A percentile compares a stretch with the other conserved stretches of the same genome.
Evolutionary conservation across 2,797 vertebrate genomes (phyloP).

Genomic region (Emydoidea blandingii): DNA sequence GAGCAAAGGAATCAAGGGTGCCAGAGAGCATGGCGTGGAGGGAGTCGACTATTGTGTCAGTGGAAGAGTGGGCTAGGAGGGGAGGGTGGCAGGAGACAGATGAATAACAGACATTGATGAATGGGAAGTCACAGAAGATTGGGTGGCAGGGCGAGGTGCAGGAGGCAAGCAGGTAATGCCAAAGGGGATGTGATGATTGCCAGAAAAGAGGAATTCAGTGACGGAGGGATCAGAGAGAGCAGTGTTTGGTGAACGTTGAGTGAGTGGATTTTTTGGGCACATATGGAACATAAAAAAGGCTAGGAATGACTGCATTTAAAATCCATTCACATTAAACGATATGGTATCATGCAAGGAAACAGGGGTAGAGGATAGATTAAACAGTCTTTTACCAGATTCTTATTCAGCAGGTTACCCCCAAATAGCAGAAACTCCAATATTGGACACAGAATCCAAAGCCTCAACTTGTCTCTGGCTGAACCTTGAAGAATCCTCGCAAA

Average conservation of each 20-base stretch:
- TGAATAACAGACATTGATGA: neutral
- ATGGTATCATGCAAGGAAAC: neutral
- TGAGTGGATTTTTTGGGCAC: neutral
- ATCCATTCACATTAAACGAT: neutral
- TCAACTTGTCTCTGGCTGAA: neutral
- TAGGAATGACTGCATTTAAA: neutral
- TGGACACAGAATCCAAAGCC: neutral
- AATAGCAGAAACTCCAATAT: neutral
- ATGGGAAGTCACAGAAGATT: neutral
- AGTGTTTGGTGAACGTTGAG: neutral
- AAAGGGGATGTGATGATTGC: neutral
- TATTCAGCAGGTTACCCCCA: fast-evolving
- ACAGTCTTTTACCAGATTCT: fast-evolving
- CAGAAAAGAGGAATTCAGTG: neutral
- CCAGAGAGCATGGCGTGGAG: neutral
- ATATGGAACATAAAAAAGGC: neutral
- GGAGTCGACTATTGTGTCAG: neutral
- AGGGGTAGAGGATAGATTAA: neutral
- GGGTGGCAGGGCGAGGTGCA: neutral
- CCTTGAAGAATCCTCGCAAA: neutral
- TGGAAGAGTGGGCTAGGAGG: neutral
- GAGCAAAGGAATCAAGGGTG: neutral
- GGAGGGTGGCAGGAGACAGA: neutral
- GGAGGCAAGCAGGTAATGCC: neutral
- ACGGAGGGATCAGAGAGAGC: neutral